Percentiles rank a stretch among this genome's conserved stretches.
These are phyloP conservation scores for Nasonia longicornis DNA, from an alignment of 1,140 invertebrate genomes.

Conservation along the genomic window DNA sequence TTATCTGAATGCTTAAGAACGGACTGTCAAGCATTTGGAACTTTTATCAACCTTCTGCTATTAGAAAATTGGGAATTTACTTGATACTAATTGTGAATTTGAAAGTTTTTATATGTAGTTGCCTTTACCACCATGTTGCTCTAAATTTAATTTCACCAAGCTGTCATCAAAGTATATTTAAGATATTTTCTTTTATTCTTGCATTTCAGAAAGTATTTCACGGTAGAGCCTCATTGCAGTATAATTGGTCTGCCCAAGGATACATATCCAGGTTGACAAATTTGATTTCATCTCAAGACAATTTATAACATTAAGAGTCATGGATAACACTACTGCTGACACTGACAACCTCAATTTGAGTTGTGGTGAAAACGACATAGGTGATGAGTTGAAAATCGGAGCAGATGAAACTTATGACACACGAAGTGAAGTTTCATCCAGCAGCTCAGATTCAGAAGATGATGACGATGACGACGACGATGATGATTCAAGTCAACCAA, in stretches of 20 bases:
- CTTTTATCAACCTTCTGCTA: neutral
- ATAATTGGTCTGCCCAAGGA: conserved; percentile 31
- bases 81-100: neutral
- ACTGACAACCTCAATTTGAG: conserved; percentile 78
- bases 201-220: conserved; percentile 38
- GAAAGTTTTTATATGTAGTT: neutral
- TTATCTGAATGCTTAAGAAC: neutral
- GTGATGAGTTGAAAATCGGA: conserved; percentile 78
- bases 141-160: neutral
- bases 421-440: conserved; percentile 83
- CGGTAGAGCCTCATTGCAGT: neutral
- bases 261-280: conserved; percentile 40
- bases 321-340: conserved; percentile 69
- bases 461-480: conserved; percentile 51
- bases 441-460: conserved; percentile 72
- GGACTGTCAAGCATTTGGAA: neutral
- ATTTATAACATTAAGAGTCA: neutral
- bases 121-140: conserved; percentile 27
- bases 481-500: conserved; percentile 74
- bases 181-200: conserved; percentile 7
- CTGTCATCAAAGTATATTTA: neutral
- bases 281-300: neutral
- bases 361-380: conserved; percentile 78
- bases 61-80: neutral
- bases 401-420: conserved; percentile 78